phyloP scores from a whole-genome alignment of 2,113 vertebrate genomes.

The Kobus ellipsiprymnus region DNA sequence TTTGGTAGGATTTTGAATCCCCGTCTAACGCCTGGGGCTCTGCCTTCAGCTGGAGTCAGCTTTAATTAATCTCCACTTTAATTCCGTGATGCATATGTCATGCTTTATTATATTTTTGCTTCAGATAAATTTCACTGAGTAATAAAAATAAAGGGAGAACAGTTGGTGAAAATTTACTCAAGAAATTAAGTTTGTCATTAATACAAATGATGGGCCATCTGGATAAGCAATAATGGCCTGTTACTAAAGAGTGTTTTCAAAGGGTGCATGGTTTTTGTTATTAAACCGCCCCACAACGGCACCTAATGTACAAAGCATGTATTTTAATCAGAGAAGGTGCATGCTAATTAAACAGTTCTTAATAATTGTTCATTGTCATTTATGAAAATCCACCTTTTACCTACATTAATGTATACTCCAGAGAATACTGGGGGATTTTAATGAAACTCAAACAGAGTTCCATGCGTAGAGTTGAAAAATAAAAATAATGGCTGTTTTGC shows the following conservation, averaged over 20 bases:
- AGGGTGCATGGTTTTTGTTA: slow-evolving; percentile 34
- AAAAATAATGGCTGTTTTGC: neutral
- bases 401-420: neutral
- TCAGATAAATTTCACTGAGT: slow-evolving; percentile 51
- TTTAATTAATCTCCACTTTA: slow-evolving; percentile 42
- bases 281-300: slow-evolving; percentile 21
- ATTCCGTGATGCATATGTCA: slow-evolving; percentile 19
- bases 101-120: slow-evolving; percentile 43
- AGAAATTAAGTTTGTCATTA: slow-evolving; percentile 69
- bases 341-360: slow-evolving; percentile 4
- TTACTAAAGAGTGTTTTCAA: slow-evolving; percentile 25
- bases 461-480: neutral
- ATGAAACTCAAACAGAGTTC: neutral
- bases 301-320: slow-evolving; percentile 3
- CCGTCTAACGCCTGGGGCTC: neutral
- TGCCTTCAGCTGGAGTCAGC: neutral
- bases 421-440: neutral
- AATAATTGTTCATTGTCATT: neutral
- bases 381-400: neutral
- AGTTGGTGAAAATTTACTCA: slow-evolving; percentile 68
- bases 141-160: slow-evolving; percentile 63
- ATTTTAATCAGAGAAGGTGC: slow-evolving; percentile 26
- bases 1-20: neutral
- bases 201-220: slow-evolving; percentile 61
- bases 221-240: slow-evolving; percentile 31